Evolutionary conservation across 2,797 vertebrate genomes (phyloP), one percentile per base, ranked within the genome.

Genomic region (Hypotaenidia okinawae): DNA sequence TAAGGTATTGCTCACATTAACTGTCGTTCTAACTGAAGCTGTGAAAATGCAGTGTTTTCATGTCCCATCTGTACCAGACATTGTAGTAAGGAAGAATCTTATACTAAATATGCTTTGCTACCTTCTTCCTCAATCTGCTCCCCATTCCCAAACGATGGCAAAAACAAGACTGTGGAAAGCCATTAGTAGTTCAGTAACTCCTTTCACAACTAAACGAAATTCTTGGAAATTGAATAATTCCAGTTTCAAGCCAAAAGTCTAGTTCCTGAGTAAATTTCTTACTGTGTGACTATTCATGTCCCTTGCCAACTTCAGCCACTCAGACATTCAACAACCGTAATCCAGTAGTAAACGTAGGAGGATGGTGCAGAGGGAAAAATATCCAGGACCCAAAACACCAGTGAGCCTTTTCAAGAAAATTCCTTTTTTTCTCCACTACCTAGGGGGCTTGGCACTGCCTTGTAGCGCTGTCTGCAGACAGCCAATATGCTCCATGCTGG

Each of bases 401-500:
- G 27, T 1, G 3, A 51, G 9, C 7, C 35, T 82, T 75, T 52
- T 63, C 47, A 82, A 45, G 51, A 58, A 52, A 72, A n/a, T 0
- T 0, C 2, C 2, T n/a, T 27, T n/a, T n/a, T 61, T 54, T 75
- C 57, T 78, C 28, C 3, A 37, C 32, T 66, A 30, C 28, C 32
- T 41, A 30, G 24, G 32, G 35, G 51, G 72, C 13, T 23, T 14
- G 23, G 52, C 54, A 63, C 22, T 5, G 1, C 58, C 28, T 23
- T 15, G 7, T 33, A 69, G 49, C 0, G 1, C 82, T 28, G 52
- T 18, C 37, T 22, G 9, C 6, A 2, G 10, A n/a, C 2, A 10
- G 39, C n/a, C 25, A 59, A 33, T 8, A 19, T 3, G 5, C 51
- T 62, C 35, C 43, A 49, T 0, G 0, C 22, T 66, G 37, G 72